These are phyloP conservation scores for Lepidurus arcticus DNA, from an alignment of 1,140 invertebrate species.

Conservation along the genomic window DNA sequence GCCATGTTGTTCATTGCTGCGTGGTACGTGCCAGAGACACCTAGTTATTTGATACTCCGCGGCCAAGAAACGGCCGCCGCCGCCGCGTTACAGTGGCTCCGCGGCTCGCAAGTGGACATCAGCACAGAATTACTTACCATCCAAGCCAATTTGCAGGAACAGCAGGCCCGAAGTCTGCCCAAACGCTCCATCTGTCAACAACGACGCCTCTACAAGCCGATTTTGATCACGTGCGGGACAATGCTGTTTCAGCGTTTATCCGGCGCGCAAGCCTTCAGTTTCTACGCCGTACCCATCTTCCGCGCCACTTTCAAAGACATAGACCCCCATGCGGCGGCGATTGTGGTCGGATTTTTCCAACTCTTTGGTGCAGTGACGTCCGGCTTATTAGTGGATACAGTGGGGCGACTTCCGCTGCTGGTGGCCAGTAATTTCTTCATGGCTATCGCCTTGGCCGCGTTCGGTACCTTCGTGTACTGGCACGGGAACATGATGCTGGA, in stretches of 20 bases:
- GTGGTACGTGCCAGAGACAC: constrained; percentile 69
- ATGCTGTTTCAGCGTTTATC: constrained; percentile 81
- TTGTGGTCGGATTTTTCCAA: constrained; percentile 70
- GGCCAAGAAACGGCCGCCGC: constrained; percentile 70
- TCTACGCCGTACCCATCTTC: constrained; percentile 74
- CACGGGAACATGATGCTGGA: constrained; percentile 33
- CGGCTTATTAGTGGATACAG: constrained; percentile 69
- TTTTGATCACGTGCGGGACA: constrained; percentile 64
- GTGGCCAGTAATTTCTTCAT: constrained; percentile 75
- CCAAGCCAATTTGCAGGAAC: constrained; percentile 54
- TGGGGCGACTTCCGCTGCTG: constrained; percentile 66
- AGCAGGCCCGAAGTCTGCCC: constrained; percentile 35
- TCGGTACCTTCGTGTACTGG: constrained; percentile 73
- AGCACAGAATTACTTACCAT: constrained; percentile 60
- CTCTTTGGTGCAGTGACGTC: constrained; percentile 69
- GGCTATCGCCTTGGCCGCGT: constrained; percentile 69
- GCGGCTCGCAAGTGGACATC: constrained; percentile 65
- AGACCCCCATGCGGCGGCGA: constrained; percentile 73
- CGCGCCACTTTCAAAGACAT: constrained; percentile 52
- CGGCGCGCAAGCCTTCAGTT: constrained; percentile 73
- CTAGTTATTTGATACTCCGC: constrained; percentile 67
- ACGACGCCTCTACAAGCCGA: constrained; percentile 59
- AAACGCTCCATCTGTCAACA: constrained; percentile 47
- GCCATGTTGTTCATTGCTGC: constrained; percentile 43
- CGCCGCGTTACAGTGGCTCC: constrained; percentile 64